These are phyloP conservation scores for Amazona finschi DNA, from an alignment of 2,797 vertebrate genomes.

Conservation along the genomic window DNA sequence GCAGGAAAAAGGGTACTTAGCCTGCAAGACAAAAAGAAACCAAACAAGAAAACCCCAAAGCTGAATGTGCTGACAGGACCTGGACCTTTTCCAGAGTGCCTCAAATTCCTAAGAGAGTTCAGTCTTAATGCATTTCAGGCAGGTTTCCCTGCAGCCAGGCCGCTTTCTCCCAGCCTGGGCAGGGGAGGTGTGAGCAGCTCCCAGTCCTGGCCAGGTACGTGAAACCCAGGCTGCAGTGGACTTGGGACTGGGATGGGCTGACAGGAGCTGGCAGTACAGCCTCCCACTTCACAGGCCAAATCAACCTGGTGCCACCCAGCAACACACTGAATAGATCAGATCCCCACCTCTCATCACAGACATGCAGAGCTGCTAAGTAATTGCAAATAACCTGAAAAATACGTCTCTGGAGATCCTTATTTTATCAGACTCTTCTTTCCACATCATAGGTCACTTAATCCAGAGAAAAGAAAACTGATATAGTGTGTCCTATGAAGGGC, in stretches of 20 bases:
- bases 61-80: not conserved
- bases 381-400: not conserved
- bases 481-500: not conserved
- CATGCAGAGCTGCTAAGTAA: not conserved
- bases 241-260: not conserved
- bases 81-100: not conserved
- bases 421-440: not conserved
- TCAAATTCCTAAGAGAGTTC: not conserved
- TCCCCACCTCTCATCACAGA: not conserved
- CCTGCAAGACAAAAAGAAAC: not conserved
- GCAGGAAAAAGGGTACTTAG: not conserved
- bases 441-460: not conserved
- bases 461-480: not conserved
- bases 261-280: rapidly evolving
- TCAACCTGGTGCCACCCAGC: not conserved
- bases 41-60: not conserved
- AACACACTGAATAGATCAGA: not conserved
- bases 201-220: rapidly evolving
- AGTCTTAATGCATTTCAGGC: not conserved
- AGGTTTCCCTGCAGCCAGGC: not conserved
- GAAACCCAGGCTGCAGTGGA: not conserved
- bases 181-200: not conserved
- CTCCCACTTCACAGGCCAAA: not conserved
- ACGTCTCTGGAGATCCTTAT: not conserved
- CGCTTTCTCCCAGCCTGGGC: not conserved